phyloP scores from a whole-genome alignment of 2,888 invertebrate species.

The Nomada lathburiana region DNA sequence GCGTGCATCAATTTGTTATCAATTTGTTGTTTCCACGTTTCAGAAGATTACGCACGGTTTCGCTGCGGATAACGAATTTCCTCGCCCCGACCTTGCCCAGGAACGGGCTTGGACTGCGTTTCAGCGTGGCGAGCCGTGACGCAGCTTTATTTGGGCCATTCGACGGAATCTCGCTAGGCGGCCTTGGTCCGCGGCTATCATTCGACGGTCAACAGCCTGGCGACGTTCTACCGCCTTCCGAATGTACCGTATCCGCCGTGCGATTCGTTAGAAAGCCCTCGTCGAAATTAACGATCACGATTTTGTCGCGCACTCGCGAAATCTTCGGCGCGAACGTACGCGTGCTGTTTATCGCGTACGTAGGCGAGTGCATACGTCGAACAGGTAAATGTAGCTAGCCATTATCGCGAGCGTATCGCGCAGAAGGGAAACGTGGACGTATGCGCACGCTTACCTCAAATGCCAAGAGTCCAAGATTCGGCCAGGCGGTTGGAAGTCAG shows the following conservation, averaged over 20 bases:
- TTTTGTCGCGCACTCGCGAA: no score
- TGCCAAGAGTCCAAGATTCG: neutral
- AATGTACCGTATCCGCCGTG: no score
- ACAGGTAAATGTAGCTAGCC: neutral
- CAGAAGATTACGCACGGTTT: neutral
- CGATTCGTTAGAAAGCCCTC: no score
- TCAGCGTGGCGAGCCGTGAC: neutral
- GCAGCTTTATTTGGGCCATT: neutral
- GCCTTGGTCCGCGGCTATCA: constrained; percentile 3
- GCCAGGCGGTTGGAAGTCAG: neutral
- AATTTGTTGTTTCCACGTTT: no score
- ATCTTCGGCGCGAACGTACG: no score
- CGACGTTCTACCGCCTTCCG: neutral
- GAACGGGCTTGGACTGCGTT: neutral
- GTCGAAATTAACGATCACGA: no score
- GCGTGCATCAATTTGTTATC: neutral
- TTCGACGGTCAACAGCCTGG: neutral
- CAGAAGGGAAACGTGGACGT: neutral
- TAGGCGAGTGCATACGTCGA: neutral
- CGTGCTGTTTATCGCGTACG: no score
- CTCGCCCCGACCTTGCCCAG: constrained; percentile 18
- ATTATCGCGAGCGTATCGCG: neutral
- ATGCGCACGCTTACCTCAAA: neutral
- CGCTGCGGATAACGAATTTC: constrained; percentile 5
- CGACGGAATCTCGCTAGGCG: constrained; percentile 1